Base-by-base conservation (phyloP, 2,797 vertebrate species). In the Naso thynnoides region DNA sequence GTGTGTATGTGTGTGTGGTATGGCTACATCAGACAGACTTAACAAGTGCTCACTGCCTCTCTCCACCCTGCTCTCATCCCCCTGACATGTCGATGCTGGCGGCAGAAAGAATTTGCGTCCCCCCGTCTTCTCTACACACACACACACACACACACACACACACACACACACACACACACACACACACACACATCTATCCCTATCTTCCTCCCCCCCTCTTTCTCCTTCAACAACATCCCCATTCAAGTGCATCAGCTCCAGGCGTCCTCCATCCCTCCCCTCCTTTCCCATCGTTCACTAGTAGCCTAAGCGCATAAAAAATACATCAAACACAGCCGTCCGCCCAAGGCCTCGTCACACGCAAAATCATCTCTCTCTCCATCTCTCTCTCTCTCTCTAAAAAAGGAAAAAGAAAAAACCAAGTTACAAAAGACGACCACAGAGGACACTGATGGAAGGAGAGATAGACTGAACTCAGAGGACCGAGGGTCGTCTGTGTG, bases 231-330 rank as follows among this genome's bases (percentile, higher is more conserved):
- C 94, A 94, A 93, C 91, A 93, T 92, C 89, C 89, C 91, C 87
- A 94, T 95, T 95, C 89, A 94, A 93, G 88, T 89, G 77, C 91
- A 75, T 88, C 91, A 88, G 86, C 94, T 94, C 70, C 89, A 89
- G 93, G 93, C 93, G 8, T 90, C 91, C 78, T 80, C 60, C 53
- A 41, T 31, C 39, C 70, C 62, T 58, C 60, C 73, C 47, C 66
- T 41, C 48, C 44, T 52, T 81, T 83, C 82, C 87, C 86, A 76
- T 89, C 84, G 62, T 91, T 91, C 93, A 90, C 90, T 78, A 88
- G 92, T 91, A 93, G 93, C 94, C 93, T 86, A 76, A 93, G 90
- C 93, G 91, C 93, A 95, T 95, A 87, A 94, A 95, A 94, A 95
- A 95, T 95, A 94, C 93, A 95, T 95, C 95, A 95, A 94, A 95